Base-by-base conservation (phyloP, 2,113 vertebrate species). In the Pollachius pollachius region DNA sequence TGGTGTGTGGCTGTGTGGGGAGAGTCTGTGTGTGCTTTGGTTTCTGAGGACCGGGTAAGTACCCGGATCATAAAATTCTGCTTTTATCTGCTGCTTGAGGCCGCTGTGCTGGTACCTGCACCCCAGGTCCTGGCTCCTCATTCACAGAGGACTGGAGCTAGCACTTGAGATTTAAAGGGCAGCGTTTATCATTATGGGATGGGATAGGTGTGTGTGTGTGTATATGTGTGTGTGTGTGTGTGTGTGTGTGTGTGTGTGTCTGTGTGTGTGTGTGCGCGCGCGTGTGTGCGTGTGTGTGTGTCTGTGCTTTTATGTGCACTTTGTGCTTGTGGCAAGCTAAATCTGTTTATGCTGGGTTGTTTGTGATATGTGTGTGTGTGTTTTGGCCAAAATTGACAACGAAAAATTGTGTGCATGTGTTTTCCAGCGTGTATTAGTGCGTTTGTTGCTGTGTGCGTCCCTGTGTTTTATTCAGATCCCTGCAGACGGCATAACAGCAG, bases 61-160 rank as follows among this genome's bases (percentile, higher is more conserved):
- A 18, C 52, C 57, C 37, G 54, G 4, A 65, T 34, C 64, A 58
- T 73, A 64, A 77, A 70, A 69, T 69, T 52, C 48, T 2, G 5
- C 59, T 62, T 63, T 59, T 63, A 12, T 13, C 30, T 63, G 34
- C 63, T 64, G 37, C 62, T 73, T 64, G 57, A 41, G 37, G 37
- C 37, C 6, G 6, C 6, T 12, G 9, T 48, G 41, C 41, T 11
- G 41, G 41, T 48, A 48, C 41, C 41, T 11, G 41, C 41, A 9
- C 41, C 9, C 41, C 9, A 9, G 41, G 8, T 13, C 41, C 41
- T 48, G 41, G 7, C 41, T 48, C 41, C 41, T 48, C 41, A 48
- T 48, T 65, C 18, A 23, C 13, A 25, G 64, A 54, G 48, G 19
- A 25, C 9, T 15, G 21, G 52, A n/a, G 48, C 25, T 54, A 23